Base-by-base conservation (phyloP, 2,888 invertebrate genomes). In the Nematopogon swammerdamellus region DNA sequence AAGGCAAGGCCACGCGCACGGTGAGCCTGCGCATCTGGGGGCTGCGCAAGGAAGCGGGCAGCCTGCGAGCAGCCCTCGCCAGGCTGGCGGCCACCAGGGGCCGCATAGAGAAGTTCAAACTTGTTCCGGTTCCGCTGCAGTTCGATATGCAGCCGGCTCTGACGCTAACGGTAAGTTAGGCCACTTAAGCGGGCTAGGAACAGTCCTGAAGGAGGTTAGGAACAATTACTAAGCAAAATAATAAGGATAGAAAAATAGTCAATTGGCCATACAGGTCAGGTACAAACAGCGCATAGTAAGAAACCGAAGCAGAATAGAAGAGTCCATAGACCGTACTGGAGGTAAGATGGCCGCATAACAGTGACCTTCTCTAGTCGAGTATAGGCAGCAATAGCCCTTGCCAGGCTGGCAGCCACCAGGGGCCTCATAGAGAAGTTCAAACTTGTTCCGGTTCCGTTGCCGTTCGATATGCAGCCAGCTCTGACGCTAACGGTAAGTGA, bases 91-190 rank as follows among this genome's bases (percentile, higher is more conserved):
- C 69, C 1, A 61, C 60, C 45, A 51, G 43, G 49, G 51, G 48
- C 47, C 55, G 65, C 2, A 61, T 65, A 1, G 68, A 65, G 54
- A 60, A 62, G 1, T 57, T 70, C 52, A 64, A 65, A 2, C 59
- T 72, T 3, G 57, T 70, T 14, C 85, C 88, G 1, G 85, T 87
- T 51, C 84, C 85, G 58, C 81, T 87, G 58, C 82, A 85, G 50
- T 86, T 89, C 55, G 84, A 86, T 52, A 87, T 87, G 70, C 87
- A 89, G 57, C 88, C 89, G 1, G 85, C 87, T 1, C 71, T 90
- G 0, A 82, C 83, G 57, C 70, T 89, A 54, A 83, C 89, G 77
- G 91, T 90, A 62, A 77, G 71, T 64, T 25, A 8, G n/a, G n/a
- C n/a, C n/a, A n/a, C n/a, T n/a, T n/a, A n/a, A n/a, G n/a, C n/a